Base-by-base conservation (phyloP, 2,888 invertebrate genomes). In the Hypsopygia costalis region DNA sequence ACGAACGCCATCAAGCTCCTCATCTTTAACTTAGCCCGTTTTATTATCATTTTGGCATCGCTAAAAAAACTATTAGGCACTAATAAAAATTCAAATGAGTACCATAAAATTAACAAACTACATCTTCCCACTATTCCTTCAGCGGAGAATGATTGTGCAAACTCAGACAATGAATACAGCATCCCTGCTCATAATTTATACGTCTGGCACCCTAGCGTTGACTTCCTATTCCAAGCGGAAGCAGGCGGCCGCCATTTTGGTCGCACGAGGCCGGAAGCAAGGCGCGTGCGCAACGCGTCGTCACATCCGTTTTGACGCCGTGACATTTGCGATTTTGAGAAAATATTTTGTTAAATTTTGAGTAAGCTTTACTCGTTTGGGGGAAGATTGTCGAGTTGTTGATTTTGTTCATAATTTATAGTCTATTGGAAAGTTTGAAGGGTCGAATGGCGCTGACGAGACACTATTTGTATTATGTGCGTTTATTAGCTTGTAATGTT, bases 201-300 rank as follows among this genome's bases (percentile, higher is more conserved):
- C 69, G 66, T 49, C 58, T 62, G 58, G 58, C 57, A 58, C 76
- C 74, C 81, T 83, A 67, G 64, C 68, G 67, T 62, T 59, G 69
- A 25, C 63, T 74, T 78, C 78, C 77, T 70, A 54, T 55, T 58
- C 52, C 55, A 49, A 47, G 62, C 77, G 86, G 87, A 87, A 86
- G 73, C 58, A 50, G 60, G 62, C 71, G 57, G 86, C 85, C 82
- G 88, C 87, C 88, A 88, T 89, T 86, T 89, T 87, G 86, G 69
- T 67, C 69, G 74, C 83, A 86, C 86, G 86, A 79, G 85, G 76
- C 85, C 72, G 85, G 86, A 86, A 81, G 75, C 64, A 54, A 33
- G 65, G 62, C 86, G 85, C 87, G 81, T 86, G 85, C 86, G 85
- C 85, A 83, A 50, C 65, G 62, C 71, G 63, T 63, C 63, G 78